Base-by-base conservation (phyloP, 2,797 vertebrate genomes). In the Sphenodon punctatus region DNA sequence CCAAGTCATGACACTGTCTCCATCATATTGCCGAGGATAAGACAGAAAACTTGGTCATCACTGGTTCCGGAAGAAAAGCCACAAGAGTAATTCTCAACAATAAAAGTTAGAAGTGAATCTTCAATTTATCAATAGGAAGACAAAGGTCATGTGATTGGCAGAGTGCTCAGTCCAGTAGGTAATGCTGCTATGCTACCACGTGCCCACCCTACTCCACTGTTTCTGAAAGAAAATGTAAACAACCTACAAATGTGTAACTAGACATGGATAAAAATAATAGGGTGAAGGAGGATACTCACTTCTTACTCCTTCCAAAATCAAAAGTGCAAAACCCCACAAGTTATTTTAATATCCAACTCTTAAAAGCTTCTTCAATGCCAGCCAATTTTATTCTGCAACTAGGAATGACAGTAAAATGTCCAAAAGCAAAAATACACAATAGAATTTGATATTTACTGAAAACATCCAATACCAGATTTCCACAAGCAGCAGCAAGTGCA, bases 81-180 rank as follows among this genome's bases (percentile, higher is more conserved):
- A 81, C 36, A 84, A 59, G 73, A 27, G 32, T 4, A 85, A 6
- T 53, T 30, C 30, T 20, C 32, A 20, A 3, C 27, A 41, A 71
- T 12, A 74, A n/a, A 16, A 60, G 61, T 42, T 58, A 80, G 82
- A 80, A 58, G 7, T 84, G 63, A 66, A 61, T 27, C 45, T 65
- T 51, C 66, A 71, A 7, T 16, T 23, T 15, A 56, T 4, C 63
- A 10, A 32, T 82, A 32, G 15, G 85, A 61, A 30, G 84, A 75
- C 17, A 42, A 23, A n/a, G 4, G n/a, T n/a, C n/a, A n/a, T n/a
- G n/a, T n/a, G n/a, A n/a, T n/a, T n/a, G n/a, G n/a, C n/a, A n/a
- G n/a, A n/a, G n/a, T n/a, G n/a, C n/a, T 27, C 5, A 59, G 15
- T 2, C 1, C 2, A 5, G 1, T 7, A 64, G 39, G 43, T 4